These are phyloP conservation scores for Drosophila pandora DNA, from an alignment of 1,140 invertebrate species.

Conservation along the genomic window DNA sequence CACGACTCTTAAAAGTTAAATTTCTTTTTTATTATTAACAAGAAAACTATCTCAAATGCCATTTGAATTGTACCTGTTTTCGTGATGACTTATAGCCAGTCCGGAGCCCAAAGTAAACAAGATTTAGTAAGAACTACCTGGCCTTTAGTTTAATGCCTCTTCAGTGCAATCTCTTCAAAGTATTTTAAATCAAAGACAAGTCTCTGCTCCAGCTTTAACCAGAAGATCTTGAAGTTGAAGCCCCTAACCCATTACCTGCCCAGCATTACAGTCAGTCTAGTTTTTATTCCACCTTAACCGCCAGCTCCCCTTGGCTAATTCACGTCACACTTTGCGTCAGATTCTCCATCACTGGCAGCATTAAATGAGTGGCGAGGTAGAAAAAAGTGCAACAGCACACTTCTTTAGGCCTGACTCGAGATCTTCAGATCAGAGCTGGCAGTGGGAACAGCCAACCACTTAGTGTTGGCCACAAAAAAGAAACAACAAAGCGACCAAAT, in stretches of 20 bases:
- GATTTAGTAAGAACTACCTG: slow-evolving; percentile 4
- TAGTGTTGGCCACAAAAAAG: slow-evolving; percentile 41
- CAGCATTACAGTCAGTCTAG: slow-evolving; percentile 39
- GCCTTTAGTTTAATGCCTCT: slow-evolving; percentile 20
- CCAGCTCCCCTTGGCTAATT: slow-evolving; percentile 59
- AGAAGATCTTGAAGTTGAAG: background rate
- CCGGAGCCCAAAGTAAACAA: slow-evolving; percentile 17
- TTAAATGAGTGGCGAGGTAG: slow-evolving; percentile 18
- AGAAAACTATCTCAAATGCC: background rate
- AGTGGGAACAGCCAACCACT: slow-evolving; percentile 44
- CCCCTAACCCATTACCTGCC: slow-evolving; percentile 21
- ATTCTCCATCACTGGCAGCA: slow-evolving; percentile 55
- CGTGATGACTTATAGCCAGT: background rate
- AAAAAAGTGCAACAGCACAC: slow-evolving; percentile 29
- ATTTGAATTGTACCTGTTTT: background rate
- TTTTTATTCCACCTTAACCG: slow-evolving; percentile 31
- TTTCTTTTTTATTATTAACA: background rate
- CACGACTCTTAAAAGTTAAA: background rate
- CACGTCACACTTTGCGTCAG: slow-evolving; percentile 64
- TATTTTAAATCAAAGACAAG: slow-evolving; percentile 3
- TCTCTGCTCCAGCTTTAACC: slow-evolving; percentile 6
- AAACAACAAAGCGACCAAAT: slow-evolving; percentile 14
- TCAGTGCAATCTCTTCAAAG: slow-evolving; percentile 7
- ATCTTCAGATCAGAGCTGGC: slow-evolving; percentile 34
- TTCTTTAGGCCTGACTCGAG: background rate